Base-by-base conservation (phyloP, 1,140 invertebrate species). In the Diabrotica undecimpunctata region DNA sequence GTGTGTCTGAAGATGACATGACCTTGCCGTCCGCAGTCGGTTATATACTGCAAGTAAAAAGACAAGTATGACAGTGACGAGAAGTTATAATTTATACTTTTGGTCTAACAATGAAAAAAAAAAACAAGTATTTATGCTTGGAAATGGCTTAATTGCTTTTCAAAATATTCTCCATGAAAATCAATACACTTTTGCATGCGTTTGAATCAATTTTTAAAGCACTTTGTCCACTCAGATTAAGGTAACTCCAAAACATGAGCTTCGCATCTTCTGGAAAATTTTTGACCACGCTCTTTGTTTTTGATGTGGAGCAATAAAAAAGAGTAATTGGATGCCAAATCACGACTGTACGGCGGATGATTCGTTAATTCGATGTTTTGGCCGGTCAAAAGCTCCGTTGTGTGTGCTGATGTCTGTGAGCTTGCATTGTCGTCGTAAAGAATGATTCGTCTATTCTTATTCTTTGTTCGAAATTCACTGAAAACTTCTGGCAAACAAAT, bases 271-370 rank as follows among this genome's bases (percentile, higher is more conserved):
- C n/a, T n/a, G n/a, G n/a, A n/a, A n/a, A n/a, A n/a, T n/a, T n/a
- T n/a, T 14, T 59, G 46, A 57, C n/a, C 5, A 66, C 39, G 1
- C 39, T 7, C 7, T 70, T 62, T 75, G 13, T 69, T 71, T 69
- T 60, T 70, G 58, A 62, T 62, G 38, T 72, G 70, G 41, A 70
- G 73, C 62, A n/a, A n/a, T n/a, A 81, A 79, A 7, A 77, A 79
- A 67, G 79, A 79, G 70, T 79, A 73, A 58, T 74, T 73, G 0
- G 75, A 77, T 62, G 72, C 68, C 50, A 79, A 60, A 66, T 80
- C 75, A 25, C 78, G 74, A 9, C 72, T 77, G 55, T 79, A 79
- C 0, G 69, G 67, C 10, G 76, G 72, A n/a, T 78, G 36, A 58
- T 25, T 10, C 56, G 35, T 58, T 25, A 58, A 58, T 58, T 58